Evolutionary conservation across 1,140 invertebrate species (phyloP), one percentile per base, ranked within the genome.

Genomic region (Neodiprion fabricii): DNA sequence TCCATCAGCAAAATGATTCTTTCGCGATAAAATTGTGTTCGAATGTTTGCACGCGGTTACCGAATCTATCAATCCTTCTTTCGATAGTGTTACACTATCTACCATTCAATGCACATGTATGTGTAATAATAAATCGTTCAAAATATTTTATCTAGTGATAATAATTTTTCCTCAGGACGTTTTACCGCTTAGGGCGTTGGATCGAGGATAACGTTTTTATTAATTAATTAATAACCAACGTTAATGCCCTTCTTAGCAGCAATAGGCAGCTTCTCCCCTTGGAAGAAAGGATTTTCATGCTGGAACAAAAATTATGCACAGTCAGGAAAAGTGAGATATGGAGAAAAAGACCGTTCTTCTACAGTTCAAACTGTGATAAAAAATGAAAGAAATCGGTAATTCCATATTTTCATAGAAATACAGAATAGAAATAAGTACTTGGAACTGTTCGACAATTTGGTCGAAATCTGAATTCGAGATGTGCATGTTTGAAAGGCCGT

Each of bases 171-270:
- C 40, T 23, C 23, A 23, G n/a, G 1, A 40, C 28, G 28, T 40
- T 5, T 40, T 40, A 40, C 7, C 61, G 12, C 17, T 65, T 65
- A 14, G 3, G 17, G 17, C 17, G 61, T 69, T 69, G 11, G 12
- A 65, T 74, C 80, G 75, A 84, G 53, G 83, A 82, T 50, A 80
- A 14, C 48, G 48, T 71, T 28, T 12, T 40, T 49, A n/a, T 48
- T 71, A 47, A 76, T n/a, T 49, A 49, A 12, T 49, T 71, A 71
- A 21, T 71, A 71, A n/a, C 70, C 83, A 10, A 94, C 91, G 77
- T 95, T 91, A 80, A 92, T 92, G 80, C 95, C 95, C 85, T 97
- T 97, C 85, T 97, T 97, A 50, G 95, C 95, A 50, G 95, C 95
- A 74, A 96, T 94, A 14, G 95, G 95, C 72, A 97, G 87, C 79